Base-by-base conservation (phyloP, 2,797 vertebrate species). In the Sebastes itinus region DNA sequence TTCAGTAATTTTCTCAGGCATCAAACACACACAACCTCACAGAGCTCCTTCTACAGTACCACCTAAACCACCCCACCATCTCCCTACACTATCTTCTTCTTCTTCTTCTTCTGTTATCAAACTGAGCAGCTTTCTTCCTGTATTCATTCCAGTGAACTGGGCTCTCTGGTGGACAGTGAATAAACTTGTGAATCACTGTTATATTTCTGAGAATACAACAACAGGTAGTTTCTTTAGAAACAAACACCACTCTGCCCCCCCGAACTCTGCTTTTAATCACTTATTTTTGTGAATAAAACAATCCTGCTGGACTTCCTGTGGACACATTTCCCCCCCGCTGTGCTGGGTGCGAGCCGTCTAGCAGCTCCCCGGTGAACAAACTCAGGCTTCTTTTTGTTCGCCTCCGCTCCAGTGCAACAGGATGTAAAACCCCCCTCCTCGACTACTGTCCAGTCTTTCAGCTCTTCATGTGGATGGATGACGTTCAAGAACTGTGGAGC, bases 21-120 rank as follows among this genome's bases (percentile, higher is more conserved):
- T 85, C 87, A 92, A 92, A 92, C 87, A 95, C 92, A 95, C 88
- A 92, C 83, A 91, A 94, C 92, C 93, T 94, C 93, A 93, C 81
- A 81, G 71, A 89, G 61, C 75, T 72, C 78, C 77, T 75, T 76
- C 59, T 33, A 32, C 46, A 54, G 25, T 52, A 25, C 65, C 56
- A 23, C 18, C 16, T 49, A 16, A 49, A 38, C 13, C 35, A 38
- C n/a, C 59, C 30, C 30, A 25, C 35, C 52, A 18, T 18, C 58
- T 22, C 28, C 20, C 14, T 1, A 1, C 46, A 22, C 76, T 22
- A 11, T 38, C 35, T 38, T 38, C 35, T 14, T 38, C 35, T 33
- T 54, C 18, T 22, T 76, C 27, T 69, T 79, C 73, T 70, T 58
- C 81, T 77, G 78, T 82, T 49, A 76, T 56, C 71, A 86, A 56